phyloP scores from a whole-genome alignment of 64 coral and sea anemone species.

The Montipora cactus region DNA sequence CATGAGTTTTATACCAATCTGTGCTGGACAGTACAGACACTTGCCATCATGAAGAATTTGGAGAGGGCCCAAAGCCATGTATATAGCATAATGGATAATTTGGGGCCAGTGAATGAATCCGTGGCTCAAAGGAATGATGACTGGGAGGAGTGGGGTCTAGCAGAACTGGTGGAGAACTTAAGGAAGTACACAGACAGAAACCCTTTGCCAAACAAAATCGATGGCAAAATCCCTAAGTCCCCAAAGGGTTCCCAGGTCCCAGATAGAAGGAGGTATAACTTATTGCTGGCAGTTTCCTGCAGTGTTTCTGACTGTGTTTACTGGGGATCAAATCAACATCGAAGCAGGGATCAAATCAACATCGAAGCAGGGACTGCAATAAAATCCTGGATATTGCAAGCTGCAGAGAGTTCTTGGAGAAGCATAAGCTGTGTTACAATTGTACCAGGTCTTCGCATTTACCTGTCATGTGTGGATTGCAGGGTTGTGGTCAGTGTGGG shows the following conservation, averaged over 20 bases:
- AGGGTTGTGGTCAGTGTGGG: no score
- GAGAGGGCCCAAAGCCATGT: no score
- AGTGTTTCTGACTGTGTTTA: conserved; percentile 40
- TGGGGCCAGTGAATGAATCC: conserved; percentile 47
- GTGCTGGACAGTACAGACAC: no score
- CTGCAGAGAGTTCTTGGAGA: conserved; percentile 27
- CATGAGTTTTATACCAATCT: no score
- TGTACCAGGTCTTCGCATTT: background rate
- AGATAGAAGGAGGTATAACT: background rate
- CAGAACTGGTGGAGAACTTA: conserved; percentile 43
- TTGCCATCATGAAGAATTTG: no score
- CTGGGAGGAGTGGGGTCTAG: conserved; percentile 67
- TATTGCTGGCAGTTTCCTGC: background rate
- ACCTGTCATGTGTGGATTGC: background rate
- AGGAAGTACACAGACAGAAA: no score
- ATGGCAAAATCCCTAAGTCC: background rate
- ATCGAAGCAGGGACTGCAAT: conserved; percentile 29
- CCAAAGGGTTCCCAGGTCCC: no score
- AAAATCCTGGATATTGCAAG: conserved; percentile 52
- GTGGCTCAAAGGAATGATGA: conserved; percentile 68
- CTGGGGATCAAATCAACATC: conserved; percentile 7
- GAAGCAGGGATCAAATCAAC: background rate
- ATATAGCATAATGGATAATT: no score
- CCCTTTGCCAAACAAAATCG: background rate
- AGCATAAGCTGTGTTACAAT: conserved; percentile 17